Base-by-base conservation (phyloP, 2,113 vertebrate species). In the Hippocampus mohnikei region DNA sequence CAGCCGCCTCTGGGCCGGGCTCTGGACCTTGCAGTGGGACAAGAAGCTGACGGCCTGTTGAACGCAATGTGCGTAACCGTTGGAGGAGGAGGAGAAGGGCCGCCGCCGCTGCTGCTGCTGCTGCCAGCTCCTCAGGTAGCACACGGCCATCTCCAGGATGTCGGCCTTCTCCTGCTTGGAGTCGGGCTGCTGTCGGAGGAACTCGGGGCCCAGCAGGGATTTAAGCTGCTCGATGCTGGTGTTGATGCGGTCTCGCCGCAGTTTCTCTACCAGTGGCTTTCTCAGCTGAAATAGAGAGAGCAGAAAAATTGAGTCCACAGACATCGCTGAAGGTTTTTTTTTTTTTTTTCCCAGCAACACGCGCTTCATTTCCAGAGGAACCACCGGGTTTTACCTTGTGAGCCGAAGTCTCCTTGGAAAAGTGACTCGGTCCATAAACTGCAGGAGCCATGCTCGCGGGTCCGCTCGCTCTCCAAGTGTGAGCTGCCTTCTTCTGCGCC, bases 151-250 rank as follows among this genome's bases (percentile, higher is more conserved):
- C 85, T 93, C 92, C 86, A 93, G 60, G 81, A 92, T 91, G 76
- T 93, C 92, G 0, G 92, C 92, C 83, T 93, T 93, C 87, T 93
- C 92, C 56, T 92, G 91, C 86, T 92, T 93, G 69, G 90, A 92
- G 80, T 93, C 89, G 1, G 92, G 91, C 70, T 93, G 89, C 76
- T 93, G 90, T 70, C 82, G 80, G 46, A 92, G 82, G 56, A 93
- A 91, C 84, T 91, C 90, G 0, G 88, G 88, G n/a, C 88, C 85
- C 79, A 93, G 84, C 52, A 92, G 87, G 10, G 89, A 81, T 40
- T 91, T 91, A 52, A 92, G 90, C 82, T 92, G 89, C 83, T 91
- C 90, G 44, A 93, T 93, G 90, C 92, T 84, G 84, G 87, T 90
- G 88, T 92, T 92, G 78, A 92, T 92, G 55, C 91, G 89, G 73